phyloP scores from a whole-genome alignment of 23 tunicate species.

The Trididemnum miniatum region DNA sequence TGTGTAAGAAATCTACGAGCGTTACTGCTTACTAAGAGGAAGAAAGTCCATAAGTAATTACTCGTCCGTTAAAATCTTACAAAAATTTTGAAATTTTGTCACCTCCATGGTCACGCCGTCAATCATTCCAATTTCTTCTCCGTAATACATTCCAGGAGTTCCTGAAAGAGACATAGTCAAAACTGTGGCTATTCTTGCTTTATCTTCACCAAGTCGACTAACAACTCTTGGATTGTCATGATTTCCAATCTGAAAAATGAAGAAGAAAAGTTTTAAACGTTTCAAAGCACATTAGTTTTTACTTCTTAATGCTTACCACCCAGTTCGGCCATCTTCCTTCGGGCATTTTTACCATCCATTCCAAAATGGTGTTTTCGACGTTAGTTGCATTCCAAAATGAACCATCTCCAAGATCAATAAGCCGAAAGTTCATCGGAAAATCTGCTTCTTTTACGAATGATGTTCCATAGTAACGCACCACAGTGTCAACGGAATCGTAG shows the following conservation, averaged over 20 bases:
- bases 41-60: too few relatives aligned
- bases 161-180: slow-evolving; percentile 73
- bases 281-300: too few relatives aligned
- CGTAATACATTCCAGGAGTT: slow-evolving; percentile 83
- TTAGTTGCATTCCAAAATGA: slow-evolving; percentile 50
- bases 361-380: slow-evolving; percentile 41
- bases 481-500: slow-evolving; percentile 41
- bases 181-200: slow-evolving; percentile 56
- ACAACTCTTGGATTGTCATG: slow-evolving; percentile 74
- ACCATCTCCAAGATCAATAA: slow-evolving; percentile 41
- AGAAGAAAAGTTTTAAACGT: too few relatives aligned
- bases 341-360: slow-evolving; percentile 90
- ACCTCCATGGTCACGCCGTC: too few relatives aligned
- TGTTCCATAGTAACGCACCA: slow-evolving; percentile 80
- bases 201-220: slow-evolving; percentile 45
- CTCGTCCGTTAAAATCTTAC: too few relatives aligned
- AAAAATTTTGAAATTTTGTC: too few relatives aligned
- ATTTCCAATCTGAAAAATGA: slow-evolving; percentile 71
- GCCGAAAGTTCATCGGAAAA: slow-evolving; percentile 81
- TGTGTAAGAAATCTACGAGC: too few relatives aligned
- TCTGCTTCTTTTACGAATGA: slow-evolving; percentile 61
- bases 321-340: slow-evolving; percentile 86
- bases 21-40: too few relatives aligned
- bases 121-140: slow-evolving; percentile 92
- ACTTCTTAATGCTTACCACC: slow-evolving; percentile 91